Percentiles rank a stretch among this genome's conserved stretches.
Evolutionary conservation across 2,888 invertebrate genomes (phyloP).

Genomic region (Agrochola litura): DNA sequence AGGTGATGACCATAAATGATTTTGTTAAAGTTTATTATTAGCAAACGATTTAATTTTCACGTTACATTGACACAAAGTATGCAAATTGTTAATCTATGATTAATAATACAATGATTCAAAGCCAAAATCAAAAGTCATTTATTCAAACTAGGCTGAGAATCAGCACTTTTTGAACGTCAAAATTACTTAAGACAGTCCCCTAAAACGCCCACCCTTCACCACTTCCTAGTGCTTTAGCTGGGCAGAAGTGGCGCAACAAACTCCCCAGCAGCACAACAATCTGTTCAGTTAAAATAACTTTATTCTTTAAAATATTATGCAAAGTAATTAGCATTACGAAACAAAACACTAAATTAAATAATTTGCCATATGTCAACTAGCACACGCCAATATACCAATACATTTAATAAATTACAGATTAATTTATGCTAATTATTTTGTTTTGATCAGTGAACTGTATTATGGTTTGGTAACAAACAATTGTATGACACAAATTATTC

Average conservation of each 20-base stretch:
- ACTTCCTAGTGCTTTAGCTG: not conserved
- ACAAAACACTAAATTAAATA: not conserved
- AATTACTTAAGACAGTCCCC: not conserved
- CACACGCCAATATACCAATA: not conserved
- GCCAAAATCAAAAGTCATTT: not conserved
- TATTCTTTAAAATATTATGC: too few species aligned
- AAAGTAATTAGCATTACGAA: not conserved
- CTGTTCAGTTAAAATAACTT: not conserved
- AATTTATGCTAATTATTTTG: conserved; percentile 32
- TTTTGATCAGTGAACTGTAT: conserved; percentile 12
- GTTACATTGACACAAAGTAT: not conserved
- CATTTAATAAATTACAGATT: not conserved
- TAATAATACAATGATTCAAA: too few species aligned
- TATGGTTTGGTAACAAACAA: conserved; percentile 1
- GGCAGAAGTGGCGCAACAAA: not conserved
- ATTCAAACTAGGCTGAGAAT: not conserved
- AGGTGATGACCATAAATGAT: too few species aligned
- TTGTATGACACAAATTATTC: not conserved
- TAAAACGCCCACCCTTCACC: not conserved
- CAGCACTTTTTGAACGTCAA: not conserved
- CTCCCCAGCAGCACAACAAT: not conserved
- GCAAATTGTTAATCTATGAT: too few species aligned
- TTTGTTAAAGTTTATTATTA: not conserved
- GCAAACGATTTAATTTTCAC: not conserved
- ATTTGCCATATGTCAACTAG: not conserved